Percentiles rank a stretch among this genome's conserved stretches.
These are phyloP conservation scores for Formica selysi DNA, from an alignment of 1,140 invertebrate genomes.

Conservation along the genomic window DNA sequence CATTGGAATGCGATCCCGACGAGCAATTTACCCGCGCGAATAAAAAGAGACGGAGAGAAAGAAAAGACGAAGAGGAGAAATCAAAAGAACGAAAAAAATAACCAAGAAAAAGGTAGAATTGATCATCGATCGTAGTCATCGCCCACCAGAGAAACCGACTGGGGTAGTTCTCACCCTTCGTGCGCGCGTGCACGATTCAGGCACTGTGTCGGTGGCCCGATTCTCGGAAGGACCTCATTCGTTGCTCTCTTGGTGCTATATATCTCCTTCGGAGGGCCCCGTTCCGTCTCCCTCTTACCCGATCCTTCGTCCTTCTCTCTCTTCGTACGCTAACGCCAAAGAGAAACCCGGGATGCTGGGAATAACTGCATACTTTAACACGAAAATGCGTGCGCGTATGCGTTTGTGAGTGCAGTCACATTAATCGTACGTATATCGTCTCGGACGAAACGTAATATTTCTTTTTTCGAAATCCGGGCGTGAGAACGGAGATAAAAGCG, in stretches of 20 bases:
- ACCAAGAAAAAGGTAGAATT: conserved; percentile 10
- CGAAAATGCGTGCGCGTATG: neutral
- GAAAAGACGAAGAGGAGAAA: conserved; percentile 13
- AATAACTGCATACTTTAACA: conserved; percentile 76
- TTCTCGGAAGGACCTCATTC: conserved; percentile 87
- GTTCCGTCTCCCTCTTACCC: conserved; percentile 38
- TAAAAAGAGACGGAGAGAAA: neutral
- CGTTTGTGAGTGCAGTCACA: conserved; percentile 16
- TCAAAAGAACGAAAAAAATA: conserved; percentile 14
- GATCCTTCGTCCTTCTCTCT: conserved; percentile 47
- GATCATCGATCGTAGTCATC: conserved; percentile 67
- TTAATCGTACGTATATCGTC: conserved; percentile 50
- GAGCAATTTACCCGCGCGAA: conserved; percentile 55
- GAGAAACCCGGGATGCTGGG: conserved; percentile 69
- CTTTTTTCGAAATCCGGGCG: conserved; percentile 62
- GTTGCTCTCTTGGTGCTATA: conserved; percentile 79
- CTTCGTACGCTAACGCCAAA: conserved; percentile 70
- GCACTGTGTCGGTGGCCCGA: conserved; percentile 85
- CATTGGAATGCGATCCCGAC: conserved; percentile 62
- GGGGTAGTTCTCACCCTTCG: conserved; percentile 83
- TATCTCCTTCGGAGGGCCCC: conserved; percentile 72
- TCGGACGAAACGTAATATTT: conserved; percentile 50
- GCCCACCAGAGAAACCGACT: conserved; percentile 60
- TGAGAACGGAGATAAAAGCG: conserved; percentile 73
- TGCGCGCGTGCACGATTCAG: conserved; percentile 66